Conservation (phyloP, 2,797 vertebrate genomes). For the Chiroxiphia lanceolata region DNA sequence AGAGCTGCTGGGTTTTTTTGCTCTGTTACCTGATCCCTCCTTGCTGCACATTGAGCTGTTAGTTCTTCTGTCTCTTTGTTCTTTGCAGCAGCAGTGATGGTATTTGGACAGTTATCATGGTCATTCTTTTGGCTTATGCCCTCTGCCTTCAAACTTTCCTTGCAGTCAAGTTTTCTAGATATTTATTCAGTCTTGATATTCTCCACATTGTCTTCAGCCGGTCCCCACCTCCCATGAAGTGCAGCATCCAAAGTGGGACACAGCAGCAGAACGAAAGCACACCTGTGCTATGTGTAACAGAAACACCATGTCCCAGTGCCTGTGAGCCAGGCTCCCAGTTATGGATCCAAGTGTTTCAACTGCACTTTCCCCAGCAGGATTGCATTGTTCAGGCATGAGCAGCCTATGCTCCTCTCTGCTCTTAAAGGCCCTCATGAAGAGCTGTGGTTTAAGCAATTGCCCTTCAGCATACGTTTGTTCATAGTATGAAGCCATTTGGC, state of each 20-base stretch:
- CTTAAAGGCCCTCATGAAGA: background rate
- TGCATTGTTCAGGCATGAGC: background rate
- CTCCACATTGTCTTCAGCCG: background rate
- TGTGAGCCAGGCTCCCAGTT: background rate
- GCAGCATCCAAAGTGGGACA: background rate
- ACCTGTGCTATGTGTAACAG: background rate
- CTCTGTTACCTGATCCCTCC: background rate
- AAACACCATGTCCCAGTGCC: background rate
- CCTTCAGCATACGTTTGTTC: background rate
- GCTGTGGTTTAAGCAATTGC: background rate
- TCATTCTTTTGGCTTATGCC: background rate
- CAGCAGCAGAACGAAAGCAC: background rate
- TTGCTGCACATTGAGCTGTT: accelerated
- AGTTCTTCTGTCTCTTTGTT: background rate
- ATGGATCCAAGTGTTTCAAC: background rate
- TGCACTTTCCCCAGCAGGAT: background rate
- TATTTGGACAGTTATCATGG: background rate
- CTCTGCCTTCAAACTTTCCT: background rate
- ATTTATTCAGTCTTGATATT: background rate
- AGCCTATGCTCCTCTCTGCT: background rate
- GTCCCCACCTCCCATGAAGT: accelerated
- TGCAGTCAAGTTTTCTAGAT: background rate
- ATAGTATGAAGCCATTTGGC: background rate
- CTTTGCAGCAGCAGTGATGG: background rate
- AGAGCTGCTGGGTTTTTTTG: background rate